phyloP scores from a whole-genome alignment of 2,113 vertebrate genomes.

The Ovis aries region ARS-UI_Ramb_v3.0 NC_056058.1:107058501-107059000 shows the following conservation, averaged over 20 bases:
- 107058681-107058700: background rate
- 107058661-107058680: background rate
- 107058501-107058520: background rate
- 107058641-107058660: background rate
- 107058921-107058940: background rate
- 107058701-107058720: background rate
- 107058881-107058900: background rate
- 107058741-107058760: background rate
- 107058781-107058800: background rate
- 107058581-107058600: background rate
- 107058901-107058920: background rate
- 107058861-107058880: background rate
- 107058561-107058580: background rate
- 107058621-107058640: background rate
- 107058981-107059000: background rate
- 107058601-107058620: background rate
- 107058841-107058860: background rate
- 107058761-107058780: background rate
- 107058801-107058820: background rate
- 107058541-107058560: background rate
- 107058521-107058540: background rate
- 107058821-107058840: background rate
- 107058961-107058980: background rate
- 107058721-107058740: background rate
- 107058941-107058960: slow-evolving; percentile 3